These are phyloP conservation scores for Rousettus leschenaultii DNA, from an alignment of 2,113 vertebrate species.

Conservation along the genomic window DNA sequence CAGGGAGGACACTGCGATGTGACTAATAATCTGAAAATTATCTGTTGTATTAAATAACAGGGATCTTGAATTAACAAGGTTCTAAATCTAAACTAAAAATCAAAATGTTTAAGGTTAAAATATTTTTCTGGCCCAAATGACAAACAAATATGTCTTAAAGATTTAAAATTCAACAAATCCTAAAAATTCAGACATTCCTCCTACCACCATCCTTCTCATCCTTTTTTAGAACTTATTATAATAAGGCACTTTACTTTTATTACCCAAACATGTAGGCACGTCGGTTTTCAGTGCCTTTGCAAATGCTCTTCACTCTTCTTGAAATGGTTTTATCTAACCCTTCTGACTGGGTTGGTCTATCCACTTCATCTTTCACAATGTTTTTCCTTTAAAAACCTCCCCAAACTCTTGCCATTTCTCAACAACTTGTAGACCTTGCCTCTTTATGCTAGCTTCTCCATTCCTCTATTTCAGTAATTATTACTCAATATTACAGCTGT, in stretches of 20 bases:
- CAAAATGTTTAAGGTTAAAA: background rate
- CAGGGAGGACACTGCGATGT: background rate
- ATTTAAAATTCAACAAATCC: background rate
- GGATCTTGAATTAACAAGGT: background rate
- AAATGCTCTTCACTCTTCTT: background rate
- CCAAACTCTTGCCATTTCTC: background rate
- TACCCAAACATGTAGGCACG: background rate
- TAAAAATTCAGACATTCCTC: background rate
- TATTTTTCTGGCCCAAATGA: background rate
- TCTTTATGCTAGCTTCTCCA: background rate
- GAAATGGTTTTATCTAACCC: background rate
- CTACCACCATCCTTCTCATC: background rate
- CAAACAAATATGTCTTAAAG: background rate
- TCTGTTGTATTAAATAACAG: background rate
- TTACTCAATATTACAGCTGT: background rate
- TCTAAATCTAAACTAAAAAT: slow-evolving; percentile 11
- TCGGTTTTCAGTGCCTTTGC: background rate
- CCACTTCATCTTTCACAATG: background rate
- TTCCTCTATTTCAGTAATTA: background rate
- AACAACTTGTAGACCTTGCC: background rate
- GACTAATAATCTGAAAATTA: background rate
- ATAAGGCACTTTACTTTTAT: background rate
- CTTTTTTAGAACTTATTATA: background rate
- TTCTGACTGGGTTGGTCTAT: background rate
- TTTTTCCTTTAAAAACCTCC: background rate